These are phyloP conservation scores for Piscicola geometra DNA, from an alignment of 2,888 invertebrate genomes.

Conservation along the genomic window DNA sequence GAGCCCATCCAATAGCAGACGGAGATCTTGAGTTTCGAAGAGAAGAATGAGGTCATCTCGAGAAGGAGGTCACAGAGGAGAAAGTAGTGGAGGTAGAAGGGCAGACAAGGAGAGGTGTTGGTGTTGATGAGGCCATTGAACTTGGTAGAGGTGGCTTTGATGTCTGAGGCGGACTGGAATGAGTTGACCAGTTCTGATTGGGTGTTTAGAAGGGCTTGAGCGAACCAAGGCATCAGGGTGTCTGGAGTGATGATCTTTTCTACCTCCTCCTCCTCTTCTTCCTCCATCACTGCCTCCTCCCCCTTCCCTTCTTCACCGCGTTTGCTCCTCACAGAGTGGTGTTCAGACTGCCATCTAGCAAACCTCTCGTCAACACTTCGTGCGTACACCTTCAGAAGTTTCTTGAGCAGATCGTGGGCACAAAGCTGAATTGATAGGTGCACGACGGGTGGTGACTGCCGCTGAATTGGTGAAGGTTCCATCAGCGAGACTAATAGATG, in stretches of 20 bases:
- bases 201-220: neutral
- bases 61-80: neutral
- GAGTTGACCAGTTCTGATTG: neutral
- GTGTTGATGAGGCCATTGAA: neutral
- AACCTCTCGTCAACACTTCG: neutral
- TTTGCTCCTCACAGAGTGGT: neutral
- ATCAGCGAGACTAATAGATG: neutral
- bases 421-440: conserved; percentile 4
- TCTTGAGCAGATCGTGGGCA: neutral
- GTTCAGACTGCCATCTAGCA: neutral
- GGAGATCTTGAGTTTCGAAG: neutral
- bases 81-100: neutral
- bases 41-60: neutral
- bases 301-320: neutral
- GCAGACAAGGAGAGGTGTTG: neutral
- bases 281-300: neutral
- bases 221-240: neutral
- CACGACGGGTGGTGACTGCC: neutral
- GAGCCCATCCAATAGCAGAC: neutral
- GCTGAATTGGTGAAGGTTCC: neutral
- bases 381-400: neutral
- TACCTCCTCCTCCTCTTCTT: neutral
- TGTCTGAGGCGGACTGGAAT: neutral
- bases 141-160: neutral
- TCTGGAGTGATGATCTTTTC: neutral